Conservation (phyloP, 2,113 vertebrate genomes). For the Cyanistes caeruleus region DNA sequence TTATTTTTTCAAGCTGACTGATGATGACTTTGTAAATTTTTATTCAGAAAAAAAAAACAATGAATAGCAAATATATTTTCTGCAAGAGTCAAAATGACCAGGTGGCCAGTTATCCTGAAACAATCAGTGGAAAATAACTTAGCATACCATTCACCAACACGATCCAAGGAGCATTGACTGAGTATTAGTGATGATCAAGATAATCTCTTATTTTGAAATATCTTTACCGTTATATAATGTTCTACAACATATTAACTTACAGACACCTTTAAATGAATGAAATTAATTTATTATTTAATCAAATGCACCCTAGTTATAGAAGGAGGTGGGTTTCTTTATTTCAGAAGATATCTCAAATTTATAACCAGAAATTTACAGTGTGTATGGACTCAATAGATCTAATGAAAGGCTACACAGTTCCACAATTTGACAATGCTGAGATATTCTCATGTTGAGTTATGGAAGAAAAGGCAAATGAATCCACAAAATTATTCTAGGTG, state of each 20-base stretch:
- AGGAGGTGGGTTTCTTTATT: not conserved
- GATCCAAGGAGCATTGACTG: not conserved
- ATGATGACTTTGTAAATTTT: not conserved
- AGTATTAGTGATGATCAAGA: not conserved
- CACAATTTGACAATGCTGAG: not conserved
- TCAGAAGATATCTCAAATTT: conserved; percentile 51
- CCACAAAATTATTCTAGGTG: not conserved
- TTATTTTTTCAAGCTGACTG: not conserved
- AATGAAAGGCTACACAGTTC: conserved; percentile 32
- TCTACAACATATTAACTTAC: not conserved
- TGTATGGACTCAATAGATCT: not conserved
- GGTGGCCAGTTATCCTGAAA: not conserved
- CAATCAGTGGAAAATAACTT: not conserved
- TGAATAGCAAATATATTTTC: not conserved
- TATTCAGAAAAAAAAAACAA: not conserved
- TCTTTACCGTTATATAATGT: not conserved
- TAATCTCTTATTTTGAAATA: not conserved
- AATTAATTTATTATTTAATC: not conserved
- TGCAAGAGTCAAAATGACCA: not conserved
- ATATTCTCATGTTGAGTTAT: not conserved
- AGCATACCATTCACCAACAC: not conserved
- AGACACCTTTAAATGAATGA: not conserved
- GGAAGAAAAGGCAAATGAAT: not conserved
- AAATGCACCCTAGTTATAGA: not conserved
- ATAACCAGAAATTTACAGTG: not conserved